Conservation (phyloP, 1,140 invertebrate genomes). For the Halictus rubicundus region DNA sequence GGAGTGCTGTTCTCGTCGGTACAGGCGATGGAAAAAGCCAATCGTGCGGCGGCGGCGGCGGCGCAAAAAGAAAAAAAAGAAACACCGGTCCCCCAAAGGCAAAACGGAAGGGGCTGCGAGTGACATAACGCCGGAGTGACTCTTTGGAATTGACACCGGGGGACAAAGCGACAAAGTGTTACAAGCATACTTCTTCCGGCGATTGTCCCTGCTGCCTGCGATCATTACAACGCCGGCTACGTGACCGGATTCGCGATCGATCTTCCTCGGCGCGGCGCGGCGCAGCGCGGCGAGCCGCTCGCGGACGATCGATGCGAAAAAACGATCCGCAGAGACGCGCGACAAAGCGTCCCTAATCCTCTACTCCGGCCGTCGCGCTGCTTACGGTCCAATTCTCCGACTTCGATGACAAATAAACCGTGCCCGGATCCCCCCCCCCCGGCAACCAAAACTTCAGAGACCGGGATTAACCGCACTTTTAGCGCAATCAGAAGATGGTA, state of each 20-base stretch:
- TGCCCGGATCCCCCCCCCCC: neutral
- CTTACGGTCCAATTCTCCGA: neutral
- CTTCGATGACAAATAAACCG: neutral
- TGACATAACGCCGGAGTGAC: constrained; percentile 31
- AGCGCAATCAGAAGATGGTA: no score
- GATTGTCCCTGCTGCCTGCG: constrained; percentile 30
- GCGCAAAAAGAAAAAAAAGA: no score
- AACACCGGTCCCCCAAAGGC: no score
- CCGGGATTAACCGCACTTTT: neutral
- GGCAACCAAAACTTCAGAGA: neutral
- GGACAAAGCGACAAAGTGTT: constrained; percentile 44
- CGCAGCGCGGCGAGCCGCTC: neutral
- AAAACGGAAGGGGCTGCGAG: constrained; percentile 19
- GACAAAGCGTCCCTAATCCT: neutral
- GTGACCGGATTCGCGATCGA: constrained; percentile 40
- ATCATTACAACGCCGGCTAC: constrained; percentile 36
- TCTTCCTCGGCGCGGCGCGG: neutral
- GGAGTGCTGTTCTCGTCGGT: no score
- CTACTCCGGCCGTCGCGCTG: neutral
- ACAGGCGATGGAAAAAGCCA: neutral
- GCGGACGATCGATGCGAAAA: constrained; percentile 26
- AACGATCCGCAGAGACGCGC: neutral
- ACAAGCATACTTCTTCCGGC: constrained; percentile 46
- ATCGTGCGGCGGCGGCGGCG: no score
- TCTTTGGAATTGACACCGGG: constrained; percentile 35